Conservation (phyloP, 2,113 vertebrate genomes). For the Saccopteryx bilineata region DNA sequence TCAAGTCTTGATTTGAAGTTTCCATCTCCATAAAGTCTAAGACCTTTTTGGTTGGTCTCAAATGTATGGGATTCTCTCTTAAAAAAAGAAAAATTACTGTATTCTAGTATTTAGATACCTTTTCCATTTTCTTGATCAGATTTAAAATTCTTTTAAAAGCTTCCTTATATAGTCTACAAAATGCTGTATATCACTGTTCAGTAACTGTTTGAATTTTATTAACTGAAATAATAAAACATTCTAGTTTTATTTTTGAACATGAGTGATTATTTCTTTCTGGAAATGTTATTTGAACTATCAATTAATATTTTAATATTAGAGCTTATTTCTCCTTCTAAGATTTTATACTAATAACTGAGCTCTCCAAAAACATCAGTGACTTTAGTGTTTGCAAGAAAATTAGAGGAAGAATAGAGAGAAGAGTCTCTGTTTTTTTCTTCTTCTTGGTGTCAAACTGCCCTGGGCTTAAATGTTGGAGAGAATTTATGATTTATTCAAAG, state of each 20-base stretch:
- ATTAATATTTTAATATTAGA: slow-evolving; percentile 36
- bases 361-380: slow-evolving; percentile 1
- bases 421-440: neutral
- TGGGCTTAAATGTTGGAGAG: slow-evolving; percentile 18
- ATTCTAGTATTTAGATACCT: neutral
- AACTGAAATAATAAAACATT: slow-evolving; percentile 37
- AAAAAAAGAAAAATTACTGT: neutral
- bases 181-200: neutral
- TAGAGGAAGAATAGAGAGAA: neutral
- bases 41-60: neutral
- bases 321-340: slow-evolving; percentile 14
- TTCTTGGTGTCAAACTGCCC: neutral
- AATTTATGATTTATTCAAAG: slow-evolving; percentile 50
- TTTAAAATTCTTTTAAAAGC: slow-evolving; percentile 18
- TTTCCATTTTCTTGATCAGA: neutral
- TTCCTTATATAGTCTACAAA: neutral
- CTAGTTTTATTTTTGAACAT: slow-evolving; percentile 35
- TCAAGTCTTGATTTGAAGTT: neutral
- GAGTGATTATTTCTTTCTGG: slow-evolving; percentile 5
- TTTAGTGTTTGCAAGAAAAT: slow-evolving; percentile 54
- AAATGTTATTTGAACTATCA: slow-evolving; percentile 40
- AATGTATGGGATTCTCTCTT: neutral
- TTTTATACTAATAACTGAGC: neutral
- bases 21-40: neutral
- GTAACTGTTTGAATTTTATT: neutral